Percentiles rank a stretch among this genome's conserved stretches.
These are phyloP conservation scores for Reticulitermes lucifugus DNA, from an alignment of 2,888 invertebrate genomes.

Conservation along the genomic window DNA sequence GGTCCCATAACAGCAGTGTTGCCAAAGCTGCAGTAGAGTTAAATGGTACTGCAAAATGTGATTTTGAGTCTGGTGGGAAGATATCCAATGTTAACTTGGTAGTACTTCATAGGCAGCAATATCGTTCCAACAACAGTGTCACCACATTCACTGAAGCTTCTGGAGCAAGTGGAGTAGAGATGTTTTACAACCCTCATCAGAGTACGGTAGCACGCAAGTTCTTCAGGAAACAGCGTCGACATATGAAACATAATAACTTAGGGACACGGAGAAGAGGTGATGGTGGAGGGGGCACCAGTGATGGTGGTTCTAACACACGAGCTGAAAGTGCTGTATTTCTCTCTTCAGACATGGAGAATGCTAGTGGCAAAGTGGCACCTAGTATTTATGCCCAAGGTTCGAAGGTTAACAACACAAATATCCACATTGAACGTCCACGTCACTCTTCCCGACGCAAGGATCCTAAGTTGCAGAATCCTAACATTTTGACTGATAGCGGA, in stretches of 20 bases:
- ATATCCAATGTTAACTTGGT: slow-evolving; percentile 77
- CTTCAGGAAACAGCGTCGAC: slow-evolving; percentile 86
- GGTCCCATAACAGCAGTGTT: slow-evolving; percentile 71
- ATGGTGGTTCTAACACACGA: slow-evolving; percentile 64
- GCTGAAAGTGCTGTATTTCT: slow-evolving; percentile 67
- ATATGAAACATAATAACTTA: slow-evolving; percentile 77
- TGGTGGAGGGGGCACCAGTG: slow-evolving; percentile 68
- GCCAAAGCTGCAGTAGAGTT: slow-evolving; percentile 74
- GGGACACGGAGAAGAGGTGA: slow-evolving; percentile 73
- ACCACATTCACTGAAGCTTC: slow-evolving; percentile 71
- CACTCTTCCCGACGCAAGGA: slow-evolving; percentile 64
- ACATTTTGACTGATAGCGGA: slow-evolving; percentile 72
- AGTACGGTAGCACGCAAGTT: slow-evolving; percentile 94
- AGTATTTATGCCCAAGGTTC: slow-evolving; percentile 37
- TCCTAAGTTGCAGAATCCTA: slow-evolving; percentile 71
- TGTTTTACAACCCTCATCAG: slow-evolving; percentile 94
- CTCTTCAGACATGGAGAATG: slow-evolving; percentile 61
- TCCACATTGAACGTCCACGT: neutral
- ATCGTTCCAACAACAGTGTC: slow-evolving; percentile 65
- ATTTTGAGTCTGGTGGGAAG: slow-evolving; percentile 54
- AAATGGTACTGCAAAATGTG: slow-evolving; percentile 67
- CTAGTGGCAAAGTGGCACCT: slow-evolving; percentile 57
- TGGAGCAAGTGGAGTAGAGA: slow-evolving; percentile 72
- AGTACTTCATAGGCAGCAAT: slow-evolving; percentile 78
- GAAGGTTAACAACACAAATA: slow-evolving; percentile 62